Conservation (phyloP, 2,113 vertebrate species). For the Centropristis striata region DNA sequence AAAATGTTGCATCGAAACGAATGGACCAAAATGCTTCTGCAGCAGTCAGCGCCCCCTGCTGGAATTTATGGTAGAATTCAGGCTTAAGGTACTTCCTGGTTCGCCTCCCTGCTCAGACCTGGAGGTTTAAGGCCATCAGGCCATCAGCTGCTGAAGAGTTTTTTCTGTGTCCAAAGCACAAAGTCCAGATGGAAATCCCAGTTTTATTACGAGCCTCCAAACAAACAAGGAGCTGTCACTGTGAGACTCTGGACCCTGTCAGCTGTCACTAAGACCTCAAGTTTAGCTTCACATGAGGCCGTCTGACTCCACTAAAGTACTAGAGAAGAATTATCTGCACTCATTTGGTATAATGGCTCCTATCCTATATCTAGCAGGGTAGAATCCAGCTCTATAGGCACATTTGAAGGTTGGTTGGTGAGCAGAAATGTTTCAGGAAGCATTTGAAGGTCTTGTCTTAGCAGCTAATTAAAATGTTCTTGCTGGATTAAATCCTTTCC, state of each 20-base stretch:
- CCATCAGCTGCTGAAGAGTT: constrained; percentile 27
- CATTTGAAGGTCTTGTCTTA: constrained; percentile 12
- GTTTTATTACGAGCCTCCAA: constrained; percentile 24
- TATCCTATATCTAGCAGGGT: neutral
- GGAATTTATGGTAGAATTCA: too few relatives aligned
- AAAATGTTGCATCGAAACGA: too few relatives aligned
- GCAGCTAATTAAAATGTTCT: constrained; percentile 39
- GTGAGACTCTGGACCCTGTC: constrained; percentile 10
- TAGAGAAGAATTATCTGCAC: neutral
- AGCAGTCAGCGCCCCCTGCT: too few relatives aligned
- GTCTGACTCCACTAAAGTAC: neutral
- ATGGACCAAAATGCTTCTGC: too few relatives aligned
- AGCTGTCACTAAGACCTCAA: neutral
- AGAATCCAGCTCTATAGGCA: neutral
- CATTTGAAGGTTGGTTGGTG: neutral
- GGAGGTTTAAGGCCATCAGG: constrained; percentile 14
- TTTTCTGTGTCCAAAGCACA: constrained; percentile 10
- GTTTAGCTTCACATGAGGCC: neutral
- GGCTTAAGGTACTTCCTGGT: too few relatives aligned
- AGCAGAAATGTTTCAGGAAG: constrained; percentile 13
- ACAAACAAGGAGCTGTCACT: neutral
- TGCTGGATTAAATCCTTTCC: constrained; percentile 19
- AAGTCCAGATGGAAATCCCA: constrained; percentile 12
- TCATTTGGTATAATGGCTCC: neutral
- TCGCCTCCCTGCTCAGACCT: too few relatives aligned